A percentile compares a stretch with the other conserved stretches of the same genome.
Conservation (phyloP, 2,888 invertebrate species). For the Sarcophaga caerulescens region DNA sequence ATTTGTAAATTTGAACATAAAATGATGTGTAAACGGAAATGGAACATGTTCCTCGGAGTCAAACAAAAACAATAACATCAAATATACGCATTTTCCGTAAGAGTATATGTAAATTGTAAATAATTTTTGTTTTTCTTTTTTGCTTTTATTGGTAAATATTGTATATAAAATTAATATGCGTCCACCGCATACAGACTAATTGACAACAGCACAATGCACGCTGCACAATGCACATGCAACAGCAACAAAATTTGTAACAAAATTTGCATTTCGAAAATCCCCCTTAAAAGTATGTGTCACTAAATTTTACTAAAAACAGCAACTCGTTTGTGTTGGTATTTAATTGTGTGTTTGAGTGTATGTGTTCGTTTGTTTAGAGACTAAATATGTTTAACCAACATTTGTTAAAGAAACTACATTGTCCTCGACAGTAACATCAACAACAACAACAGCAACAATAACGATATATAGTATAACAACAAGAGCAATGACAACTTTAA, state of each 20-base stretch:
- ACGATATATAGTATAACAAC: not conserved
- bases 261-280: conserved; percentile 16
- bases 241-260: conserved; percentile 19
- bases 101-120: conserved; percentile 1
- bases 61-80: not conserved
- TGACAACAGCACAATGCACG: conserved; percentile 28
- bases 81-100: not conserved
- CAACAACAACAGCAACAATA: not conserved
- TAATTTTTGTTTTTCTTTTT: not conserved
- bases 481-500: conserved; percentile 27
- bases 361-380: not conserved
- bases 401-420: conserved; percentile 26
- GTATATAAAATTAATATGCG: conserved; percentile 40
- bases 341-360: no score
- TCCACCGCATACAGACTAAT: conserved; percentile 42
- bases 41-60: not conserved
- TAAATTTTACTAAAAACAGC: no score
- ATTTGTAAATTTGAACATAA: conserved; percentile 37
- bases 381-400: not conserved
- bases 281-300: not conserved
- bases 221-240: conserved; percentile 4
- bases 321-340: no score
- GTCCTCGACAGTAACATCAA: not conserved
- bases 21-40: conserved; percentile 29
- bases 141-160: conserved; percentile 11